Evolutionary conservation across 2,888 invertebrate species (phyloP).

Genomic region (Pyrgus malvae): DNA sequence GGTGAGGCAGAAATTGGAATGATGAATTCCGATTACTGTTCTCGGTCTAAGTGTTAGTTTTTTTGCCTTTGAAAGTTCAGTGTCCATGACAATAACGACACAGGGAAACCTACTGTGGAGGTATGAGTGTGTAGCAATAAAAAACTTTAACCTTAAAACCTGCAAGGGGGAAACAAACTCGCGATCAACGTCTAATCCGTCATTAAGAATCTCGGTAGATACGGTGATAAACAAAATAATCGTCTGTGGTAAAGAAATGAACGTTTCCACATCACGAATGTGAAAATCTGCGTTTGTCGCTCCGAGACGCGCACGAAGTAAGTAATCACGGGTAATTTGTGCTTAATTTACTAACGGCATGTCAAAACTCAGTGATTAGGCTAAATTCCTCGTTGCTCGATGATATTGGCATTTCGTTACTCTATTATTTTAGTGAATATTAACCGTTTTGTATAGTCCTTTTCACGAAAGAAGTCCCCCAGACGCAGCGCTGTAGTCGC

Average conservation of each 20-base stretch:
- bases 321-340: conserved; percentile 39
- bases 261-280: conserved; percentile 73
- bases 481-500: no score
- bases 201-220: conserved; percentile 27
- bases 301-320: conserved; percentile 44
- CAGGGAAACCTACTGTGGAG: no score
- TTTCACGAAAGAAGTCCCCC: no score
- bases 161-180: not conserved
- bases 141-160: not conserved
- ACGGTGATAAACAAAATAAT: conserved; percentile 67
- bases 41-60: no score
- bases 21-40: no score
- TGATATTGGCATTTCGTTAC: not conserved
- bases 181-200: conserved; percentile 16
- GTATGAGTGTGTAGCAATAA: not conserved
- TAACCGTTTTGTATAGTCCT: no score
- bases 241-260: conserved; percentile 69
- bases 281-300: conserved; percentile 59
- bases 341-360: conserved; percentile 39
- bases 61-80: no score
- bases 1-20: no score
- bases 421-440: not conserved
- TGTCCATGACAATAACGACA: no score
- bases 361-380: conserved; percentile 4
- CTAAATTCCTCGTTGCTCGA: not conserved